A percentile compares a stretch with the other conserved stretches of the same genome.
Conservation (phyloP, 2,797 vertebrate genomes). For the Poliocrania exsul region DNA sequence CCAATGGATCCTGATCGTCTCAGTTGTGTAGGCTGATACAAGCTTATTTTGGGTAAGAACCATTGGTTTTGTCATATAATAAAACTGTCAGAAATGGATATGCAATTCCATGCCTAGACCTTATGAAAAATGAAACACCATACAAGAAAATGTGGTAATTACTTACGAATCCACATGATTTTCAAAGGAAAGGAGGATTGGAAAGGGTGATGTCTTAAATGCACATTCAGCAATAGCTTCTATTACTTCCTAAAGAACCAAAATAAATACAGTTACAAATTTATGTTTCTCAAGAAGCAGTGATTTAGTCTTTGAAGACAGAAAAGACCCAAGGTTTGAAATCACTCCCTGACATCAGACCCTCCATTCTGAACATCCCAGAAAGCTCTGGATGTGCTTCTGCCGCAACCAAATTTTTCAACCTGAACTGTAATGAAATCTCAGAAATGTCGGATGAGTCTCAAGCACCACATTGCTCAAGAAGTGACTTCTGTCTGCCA, state of each 20-base stretch:
- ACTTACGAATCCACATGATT: constrained; percentile 99
- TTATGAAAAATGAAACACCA: neutral
- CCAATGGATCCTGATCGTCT: neutral
- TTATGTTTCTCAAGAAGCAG: neutral
- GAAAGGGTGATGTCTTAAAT: constrained; percentile 96
- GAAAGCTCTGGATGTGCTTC: neutral
- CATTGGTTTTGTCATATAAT: neutral
- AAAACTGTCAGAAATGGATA: neutral
- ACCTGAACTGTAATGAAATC: neutral
- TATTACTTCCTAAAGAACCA: constrained; percentile 88
- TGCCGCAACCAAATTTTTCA: neutral
- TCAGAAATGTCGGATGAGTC: neutral
- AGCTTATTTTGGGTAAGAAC: neutral
- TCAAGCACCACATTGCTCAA: neutral
- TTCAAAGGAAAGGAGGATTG: constrained; percentile 95
- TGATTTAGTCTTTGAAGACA: neutral
- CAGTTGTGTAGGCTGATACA: neutral
- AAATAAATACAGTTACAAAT: constrained; percentile 25
- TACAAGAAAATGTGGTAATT: neutral
- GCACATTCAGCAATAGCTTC: constrained; percentile 96
- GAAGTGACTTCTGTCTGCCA: neutral
- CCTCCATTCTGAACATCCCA: neutral
- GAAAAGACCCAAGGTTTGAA: neutral
- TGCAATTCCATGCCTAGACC: neutral
- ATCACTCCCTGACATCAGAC: neutral